Percentiles rank a stretch among this genome's conserved stretches.
Conservation (phyloP, 2,888 invertebrate genomes). For the Apotomis capreana region DNA sequence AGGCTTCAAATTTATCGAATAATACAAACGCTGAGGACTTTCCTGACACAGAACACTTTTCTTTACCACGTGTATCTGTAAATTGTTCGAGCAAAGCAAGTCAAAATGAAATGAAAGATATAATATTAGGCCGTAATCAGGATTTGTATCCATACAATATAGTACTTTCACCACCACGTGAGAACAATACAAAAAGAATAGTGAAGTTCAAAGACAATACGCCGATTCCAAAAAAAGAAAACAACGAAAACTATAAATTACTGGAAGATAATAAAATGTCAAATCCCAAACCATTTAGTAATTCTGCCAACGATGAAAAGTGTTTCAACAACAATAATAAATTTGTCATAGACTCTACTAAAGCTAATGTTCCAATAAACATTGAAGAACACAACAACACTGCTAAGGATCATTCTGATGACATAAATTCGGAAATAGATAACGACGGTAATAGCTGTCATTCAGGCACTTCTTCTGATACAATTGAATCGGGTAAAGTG, state of each 20-base stretch:
- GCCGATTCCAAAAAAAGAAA: neutral
- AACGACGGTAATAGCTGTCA: conserved; percentile 45
- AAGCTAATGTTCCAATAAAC: neutral
- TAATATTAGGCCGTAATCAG: conserved; percentile 72
- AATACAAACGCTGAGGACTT: conserved; percentile 57
- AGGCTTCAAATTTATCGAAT: conserved; percentile 40
- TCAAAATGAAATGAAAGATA: conserved; percentile 64
- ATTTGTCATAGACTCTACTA: neutral
- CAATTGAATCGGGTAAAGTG: conserved; percentile 61
- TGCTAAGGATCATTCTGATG: conserved; percentile 44
- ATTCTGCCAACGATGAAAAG: neutral
- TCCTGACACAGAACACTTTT: conserved; percentile 63
- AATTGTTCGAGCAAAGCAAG: conserved; percentile 50
- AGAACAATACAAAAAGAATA: conserved; percentile 60
- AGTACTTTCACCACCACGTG: conserved; percentile 68
- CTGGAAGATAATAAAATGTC: neutral
- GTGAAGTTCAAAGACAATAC: conserved; percentile 64
- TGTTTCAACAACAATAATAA: neutral
- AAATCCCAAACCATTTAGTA: neutral
- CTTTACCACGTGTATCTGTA: conserved; percentile 64
- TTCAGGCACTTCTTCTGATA: conserved; percentile 55
- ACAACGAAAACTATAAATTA: neutral
- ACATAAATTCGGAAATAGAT: conserved; percentile 47
- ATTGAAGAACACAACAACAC: too few relatives aligned
- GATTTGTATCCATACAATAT: conserved; percentile 76